These are phyloP conservation scores for Oscheius sp. DNA, from an alignment of 2,888 invertebrate species.

Conservation along the genomic window DNA sequence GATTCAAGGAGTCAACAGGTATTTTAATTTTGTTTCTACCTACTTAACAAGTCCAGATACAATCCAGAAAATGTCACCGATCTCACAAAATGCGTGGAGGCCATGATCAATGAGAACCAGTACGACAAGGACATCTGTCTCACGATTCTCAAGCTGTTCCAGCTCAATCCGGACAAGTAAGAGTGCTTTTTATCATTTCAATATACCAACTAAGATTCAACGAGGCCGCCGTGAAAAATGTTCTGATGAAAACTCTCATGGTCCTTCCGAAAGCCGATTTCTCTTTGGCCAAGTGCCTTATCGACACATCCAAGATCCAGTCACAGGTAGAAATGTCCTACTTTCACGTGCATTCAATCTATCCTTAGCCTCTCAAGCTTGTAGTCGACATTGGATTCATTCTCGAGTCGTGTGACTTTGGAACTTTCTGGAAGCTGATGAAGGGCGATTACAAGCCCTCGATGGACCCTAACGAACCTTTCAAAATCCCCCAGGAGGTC, in stretches of 20 bases:
- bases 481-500: conserved; percentile 69
- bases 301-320: conserved; percentile 82
- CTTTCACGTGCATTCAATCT: no score
- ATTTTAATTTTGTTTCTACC: not conserved
- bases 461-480: conserved; percentile 58
- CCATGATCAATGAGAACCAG: conserved; percentile 90
- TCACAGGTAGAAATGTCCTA: conserved; percentile 80
- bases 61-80: conserved; percentile 93
- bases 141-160: conserved; percentile 92
- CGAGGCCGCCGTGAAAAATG: conserved; percentile 82
- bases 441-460: conserved; percentile 66
- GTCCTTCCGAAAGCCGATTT: conserved; percentile 98
- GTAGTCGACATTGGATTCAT: conserved; percentile 68
- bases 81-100: conserved; percentile 90
- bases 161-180: conserved; percentile 87
- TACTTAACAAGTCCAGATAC: conserved; percentile 80
- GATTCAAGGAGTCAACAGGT: conserved; percentile 71
- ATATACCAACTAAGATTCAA: conserved; percentile 58
- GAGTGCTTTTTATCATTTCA: not conserved
- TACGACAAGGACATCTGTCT: conserved; percentile 90
- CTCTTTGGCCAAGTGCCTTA: conserved; percentile 93
- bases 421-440: conserved; percentile 69
- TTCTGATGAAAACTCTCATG: conserved; percentile 92
- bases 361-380: conserved; percentile 75
- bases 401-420: conserved; percentile 70